Evolutionary conservation across 2,797 vertebrate genomes (phyloP), one percentile per base, ranked within the genome.

Genomic region (Crocidura indochinensis): DNA sequence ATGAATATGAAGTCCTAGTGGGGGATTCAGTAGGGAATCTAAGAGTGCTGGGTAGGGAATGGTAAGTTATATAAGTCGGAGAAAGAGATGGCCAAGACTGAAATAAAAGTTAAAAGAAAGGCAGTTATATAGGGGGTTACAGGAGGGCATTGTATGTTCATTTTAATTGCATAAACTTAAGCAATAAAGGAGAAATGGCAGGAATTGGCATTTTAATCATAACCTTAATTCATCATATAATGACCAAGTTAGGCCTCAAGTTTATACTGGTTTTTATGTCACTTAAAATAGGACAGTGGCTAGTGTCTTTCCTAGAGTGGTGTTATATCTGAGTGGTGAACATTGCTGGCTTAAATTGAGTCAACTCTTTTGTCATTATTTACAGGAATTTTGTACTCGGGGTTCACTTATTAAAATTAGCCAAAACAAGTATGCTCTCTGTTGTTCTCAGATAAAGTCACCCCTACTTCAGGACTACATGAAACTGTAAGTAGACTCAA

Each of bases 401-500:
- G 98, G 95, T 0, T 95, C 96, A 49, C 98, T 98, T 83, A 97
- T 98, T 95, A 98, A 98, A 98, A 98, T 98, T 92, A 98, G 98
- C 93, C 98, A 97, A 84, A 96, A 91, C 38, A 98, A 98, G 75
- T 98, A 98, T 84, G 92, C 84, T 10, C 77, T 95, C 76, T 98
- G 98, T 31, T 98, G 98, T 72, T 96, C 56, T 44, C 98, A 98
- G n/a, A 98, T 98, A 94, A 97, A 94, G 80, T 97, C 74, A 15
- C 87, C 84, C 27, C 97, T 96, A 79, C 82, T 86, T n/a, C 92
- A 94, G 87, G 95, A 97, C 91, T 91, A 77, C 49, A 85, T 82
- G 24, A 91, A 27, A 92, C 10, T 22, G 98, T 98, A 93, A 98
- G 98, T 98, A 94, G 82, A 24, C 88, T 47, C 27, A 93, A 56